Percentiles rank a stretch among this genome's conserved stretches.
Evolutionary conservation across 2,888 invertebrate genomes (phyloP).

Genomic region (Cryptocheilus praepositus): DNA sequence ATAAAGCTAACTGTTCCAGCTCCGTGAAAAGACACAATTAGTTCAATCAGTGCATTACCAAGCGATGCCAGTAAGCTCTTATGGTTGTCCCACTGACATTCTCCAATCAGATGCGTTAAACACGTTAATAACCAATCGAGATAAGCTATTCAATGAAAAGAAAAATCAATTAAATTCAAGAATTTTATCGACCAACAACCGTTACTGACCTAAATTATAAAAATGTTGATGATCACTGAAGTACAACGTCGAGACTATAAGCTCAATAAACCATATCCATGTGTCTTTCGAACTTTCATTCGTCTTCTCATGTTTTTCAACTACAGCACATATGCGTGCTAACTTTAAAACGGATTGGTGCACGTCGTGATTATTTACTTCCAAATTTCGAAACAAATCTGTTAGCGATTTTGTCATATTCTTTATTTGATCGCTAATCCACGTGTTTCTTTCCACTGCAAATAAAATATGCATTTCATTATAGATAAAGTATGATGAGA

Average conservation of each 20-base stretch:
- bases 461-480: too few species aligned
- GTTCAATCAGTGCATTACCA: constrained; percentile 75
- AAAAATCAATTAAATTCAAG: constrained; percentile 2
- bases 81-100: constrained; percentile 74
- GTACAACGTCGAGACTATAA: constrained; percentile 76
- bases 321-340: constrained; percentile 63
- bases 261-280: constrained; percentile 75
- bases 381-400: constrained; percentile 61
- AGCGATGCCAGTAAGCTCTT: constrained; percentile 71
- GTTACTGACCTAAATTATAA: constrained; percentile 77
- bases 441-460: constrained; percentile 46
- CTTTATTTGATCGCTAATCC: constrained; percentile 64
- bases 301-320: constrained; percentile 47
- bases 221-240: constrained; percentile 77
- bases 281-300: constrained; percentile 48
- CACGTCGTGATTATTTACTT: constrained; percentile 63
- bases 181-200: background rate
- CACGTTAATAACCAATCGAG: constrained; percentile 76
- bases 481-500: too few species aligned
- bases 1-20: constrained; percentile 77
- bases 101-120: constrained; percentile 76
- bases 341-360: constrained; percentile 67
- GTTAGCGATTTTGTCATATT: constrained; percentile 65
- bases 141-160: constrained; percentile 71
- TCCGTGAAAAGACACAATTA: constrained; percentile 77